Conservation (phyloP, 2,113 vertebrate genomes). For the Climacteris rufus region DNA sequence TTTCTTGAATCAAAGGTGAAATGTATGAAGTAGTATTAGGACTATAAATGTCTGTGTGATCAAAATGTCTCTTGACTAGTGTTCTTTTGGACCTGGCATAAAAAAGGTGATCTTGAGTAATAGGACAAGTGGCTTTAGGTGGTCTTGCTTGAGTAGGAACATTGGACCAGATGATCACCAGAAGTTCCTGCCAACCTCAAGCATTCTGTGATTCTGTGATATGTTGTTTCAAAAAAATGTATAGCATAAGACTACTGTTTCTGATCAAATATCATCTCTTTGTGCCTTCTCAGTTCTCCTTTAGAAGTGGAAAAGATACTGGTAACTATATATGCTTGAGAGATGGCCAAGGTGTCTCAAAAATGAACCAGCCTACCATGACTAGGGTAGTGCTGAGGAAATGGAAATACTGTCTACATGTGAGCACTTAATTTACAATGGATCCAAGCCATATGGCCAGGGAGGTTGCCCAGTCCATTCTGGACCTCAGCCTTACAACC, state of each 20-base stretch:
- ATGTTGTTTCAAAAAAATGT: not conserved
- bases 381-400: not conserved
- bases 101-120: not conserved
- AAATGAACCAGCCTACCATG: not conserved
- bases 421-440: not conserved
- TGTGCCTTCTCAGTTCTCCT: not conserved
- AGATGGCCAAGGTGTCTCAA: not conserved
- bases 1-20: not conserved
- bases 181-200: not conserved
- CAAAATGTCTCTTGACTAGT: not conserved
- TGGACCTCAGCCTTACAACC: not conserved
- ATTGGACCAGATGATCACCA: not conserved
- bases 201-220: not conserved
- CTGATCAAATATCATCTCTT: not conserved
- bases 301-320: not conserved
- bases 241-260: not conserved
- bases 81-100: not conserved
- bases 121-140: not conserved
- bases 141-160: not conserved
- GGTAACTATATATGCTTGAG: not conserved
- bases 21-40: not conserved
- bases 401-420: not conserved
- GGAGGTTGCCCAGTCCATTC: not conserved
- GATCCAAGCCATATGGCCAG: not conserved
- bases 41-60: not conserved